Evolutionary conservation across 2,113 vertebrate species (phyloP).

Genomic region (Scopus umbretta): DNA sequence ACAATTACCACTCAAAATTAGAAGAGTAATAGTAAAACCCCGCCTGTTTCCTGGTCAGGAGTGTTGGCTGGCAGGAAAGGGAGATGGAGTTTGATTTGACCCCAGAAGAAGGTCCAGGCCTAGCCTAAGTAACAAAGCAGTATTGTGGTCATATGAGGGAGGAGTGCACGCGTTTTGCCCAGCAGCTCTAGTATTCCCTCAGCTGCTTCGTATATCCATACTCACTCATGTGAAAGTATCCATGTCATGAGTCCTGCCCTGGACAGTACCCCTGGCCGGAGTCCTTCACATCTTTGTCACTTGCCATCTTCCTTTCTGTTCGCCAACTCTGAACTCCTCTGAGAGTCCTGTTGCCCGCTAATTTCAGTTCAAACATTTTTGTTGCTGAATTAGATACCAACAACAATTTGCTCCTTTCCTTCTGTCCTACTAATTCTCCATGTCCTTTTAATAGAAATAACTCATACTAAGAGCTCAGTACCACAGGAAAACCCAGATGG

Average conservation of each 20-base stretch:
- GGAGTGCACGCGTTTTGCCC: fast-evolving
- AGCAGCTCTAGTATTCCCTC: neutral
- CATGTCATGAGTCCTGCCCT: neutral
- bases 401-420: neutral
- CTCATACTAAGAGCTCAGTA: neutral
- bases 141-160: neutral
- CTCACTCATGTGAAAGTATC: neutral
- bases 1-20: neutral
- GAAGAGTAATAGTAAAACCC: neutral
- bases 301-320: neutral
- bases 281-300: neutral
- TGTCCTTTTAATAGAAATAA: neutral
- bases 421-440: neutral
- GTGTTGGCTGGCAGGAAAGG: neutral
- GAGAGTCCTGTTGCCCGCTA: neutral
- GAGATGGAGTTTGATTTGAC: neutral
- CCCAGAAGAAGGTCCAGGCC: neutral
- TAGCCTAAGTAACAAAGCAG: neutral
- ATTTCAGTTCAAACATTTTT: neutral
- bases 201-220: fast-evolving
- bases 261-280: fast-evolving
- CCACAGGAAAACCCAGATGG: neutral
- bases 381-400: neutral
- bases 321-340: neutral
- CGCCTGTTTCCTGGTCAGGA: neutral